Evolutionary conservation across 2,113 vertebrate species (phyloP).

Genomic region (Stomatorhinus ivindoensis): DNA sequence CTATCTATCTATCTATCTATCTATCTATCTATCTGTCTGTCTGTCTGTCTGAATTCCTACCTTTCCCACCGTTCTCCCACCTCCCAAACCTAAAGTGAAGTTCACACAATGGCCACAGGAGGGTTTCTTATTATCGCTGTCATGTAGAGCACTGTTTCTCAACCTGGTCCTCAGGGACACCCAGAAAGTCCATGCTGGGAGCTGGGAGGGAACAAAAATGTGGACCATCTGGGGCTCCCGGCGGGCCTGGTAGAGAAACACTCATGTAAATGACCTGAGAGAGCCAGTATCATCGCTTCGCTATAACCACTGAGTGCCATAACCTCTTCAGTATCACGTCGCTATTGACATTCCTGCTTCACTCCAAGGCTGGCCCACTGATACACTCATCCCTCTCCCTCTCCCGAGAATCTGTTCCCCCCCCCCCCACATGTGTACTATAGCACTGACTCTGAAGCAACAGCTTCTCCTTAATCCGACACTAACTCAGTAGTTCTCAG

Average conservation of each 20-base stretch:
- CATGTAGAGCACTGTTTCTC: constrained; percentile 20
- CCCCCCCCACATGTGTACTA: constrained; percentile 48
- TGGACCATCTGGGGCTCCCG: neutral
- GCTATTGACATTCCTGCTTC: constrained; percentile 50
- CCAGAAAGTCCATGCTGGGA: neutral
- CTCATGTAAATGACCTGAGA: constrained; percentile 48
- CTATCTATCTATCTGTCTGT: too few species aligned
- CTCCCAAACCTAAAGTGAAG: neutral
- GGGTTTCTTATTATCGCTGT: constrained; percentile 60
- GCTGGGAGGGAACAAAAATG: neutral
- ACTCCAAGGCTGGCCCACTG: neutral
- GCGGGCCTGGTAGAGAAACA: neutral
- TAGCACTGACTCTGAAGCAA: neutral
- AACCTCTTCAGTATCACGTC: constrained; percentile 74
- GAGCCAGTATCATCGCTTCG: constrained; percentile 70
- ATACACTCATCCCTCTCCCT: neutral
- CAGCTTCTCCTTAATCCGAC: neutral
- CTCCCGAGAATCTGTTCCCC: neutral
- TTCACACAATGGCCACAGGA: constrained; percentile 47
- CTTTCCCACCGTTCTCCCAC: neutral
- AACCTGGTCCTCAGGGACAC: neutral
- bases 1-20: neutral
- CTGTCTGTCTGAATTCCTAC: neutral
- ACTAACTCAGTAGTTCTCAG: neutral
- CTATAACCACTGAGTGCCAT: constrained; percentile 72